Base-by-base conservation (phyloP, 1,140 invertebrate genomes). In the Aradophagus sp. region DNA sequence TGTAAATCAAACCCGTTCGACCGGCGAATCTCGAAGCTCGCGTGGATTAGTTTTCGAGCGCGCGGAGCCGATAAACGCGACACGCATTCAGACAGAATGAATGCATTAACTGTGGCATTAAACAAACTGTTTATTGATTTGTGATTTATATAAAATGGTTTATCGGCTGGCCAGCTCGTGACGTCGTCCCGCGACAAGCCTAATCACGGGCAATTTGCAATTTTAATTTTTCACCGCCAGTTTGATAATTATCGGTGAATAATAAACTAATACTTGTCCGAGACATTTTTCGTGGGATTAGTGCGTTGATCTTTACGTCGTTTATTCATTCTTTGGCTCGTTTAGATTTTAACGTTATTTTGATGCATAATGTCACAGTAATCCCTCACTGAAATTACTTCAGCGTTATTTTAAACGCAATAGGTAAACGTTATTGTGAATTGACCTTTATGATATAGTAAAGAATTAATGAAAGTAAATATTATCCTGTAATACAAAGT, bases 1-100 rank as follows among this genome's bases (percentile, higher is more conserved):
- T 32, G 69, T 80, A 78, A 81, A 79, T 81, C 77, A 78, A 48
- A 53, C 70, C 61, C 41, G 55, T 75, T 72, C 52, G 38, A 14
- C 29, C 13, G 34, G 58, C 31, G 56, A 66, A 72, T 66, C 70
- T 39, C 14, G 11, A 67, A 42, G 61, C 62, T 58, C 42, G 44
- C 67, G 47, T 66, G 65, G 62, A 75, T 70, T 73, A 52, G 67
- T 75, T 74, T 31, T 48, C 53, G 67, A 77, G 75, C 67, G 74
- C 59, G 42, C 52, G 44, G 35, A 61, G 31, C 34, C 52, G 73
- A 80, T 77, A 70, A 70, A 58, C 32, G 41, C 45, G 52, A 63
- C 58, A 58, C 27, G 52, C 52, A 62, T 56, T 52, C 52, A 27
- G 14, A 13, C 38, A 45, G 50, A 58, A 50, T 34, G 27, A 58